Base-by-base conservation (phyloP, 2,888 invertebrate species). In the Amblyjoppa fuscipennis region DNA sequence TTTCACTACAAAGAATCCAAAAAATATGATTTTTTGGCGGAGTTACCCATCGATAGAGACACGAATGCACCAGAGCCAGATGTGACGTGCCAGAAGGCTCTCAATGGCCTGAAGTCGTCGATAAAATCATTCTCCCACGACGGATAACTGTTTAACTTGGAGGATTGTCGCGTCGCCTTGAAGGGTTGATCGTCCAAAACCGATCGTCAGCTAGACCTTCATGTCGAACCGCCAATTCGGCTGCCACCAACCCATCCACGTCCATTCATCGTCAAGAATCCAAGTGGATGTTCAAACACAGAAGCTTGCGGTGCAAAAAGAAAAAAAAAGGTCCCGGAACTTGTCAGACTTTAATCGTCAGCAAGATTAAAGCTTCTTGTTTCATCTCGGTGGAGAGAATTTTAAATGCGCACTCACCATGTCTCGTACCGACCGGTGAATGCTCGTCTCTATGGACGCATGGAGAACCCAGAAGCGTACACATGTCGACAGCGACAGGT, bases 341-440 rank as follows among this genome's bases (percentile, higher is more conserved):
- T 59, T 13, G 59, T 59, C 59, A 59, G 75, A 76, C 53, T 76
- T 28, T 66, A 76, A 76, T 66, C 76, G 66, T 34, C 51, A 66
- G 64, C 64, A 66, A 76, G 76, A 76, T 76, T 76, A 66, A 76
- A 76, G 76, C 76, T 41, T 53, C 53, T 77, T 64, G 77, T 56
- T 77, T 77, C 51, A 68, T 77, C 68, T 68, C 68, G 41, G 9
- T 38, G 28, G 68, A 53, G 20, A 68, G 31, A 16, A 20, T 49
- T 31, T 38, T 38, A 16, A 66, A 38, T 45, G 68, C 38, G 20
- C 53, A 68, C 77, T 68, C 77, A 28, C 28, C 7, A 20, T 25
- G 51, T 38, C 38, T 61, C 16, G 45, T 6, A n/a, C 38, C 51
- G 31, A 20, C 45, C 16, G 13, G 59, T 41, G 41, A 59, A 73